phyloP scores from a whole-genome alignment of 37 sponge, comb jelly and placozoan genomes.

The Axinella damicornis region DNA sequence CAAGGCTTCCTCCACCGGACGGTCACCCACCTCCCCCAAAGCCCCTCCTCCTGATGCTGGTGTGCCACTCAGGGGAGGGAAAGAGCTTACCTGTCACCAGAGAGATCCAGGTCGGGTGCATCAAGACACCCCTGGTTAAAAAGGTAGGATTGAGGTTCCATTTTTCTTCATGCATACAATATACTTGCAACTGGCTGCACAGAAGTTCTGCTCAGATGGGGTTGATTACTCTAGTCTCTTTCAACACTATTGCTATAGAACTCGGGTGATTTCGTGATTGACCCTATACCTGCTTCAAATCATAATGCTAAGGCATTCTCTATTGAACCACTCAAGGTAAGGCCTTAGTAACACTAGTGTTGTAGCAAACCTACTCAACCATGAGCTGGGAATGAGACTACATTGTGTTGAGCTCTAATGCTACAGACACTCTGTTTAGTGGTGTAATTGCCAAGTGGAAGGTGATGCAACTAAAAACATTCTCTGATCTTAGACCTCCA shows the following conservation, averaged over 20 bases:
- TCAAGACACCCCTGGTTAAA: conserved; percentile 39
- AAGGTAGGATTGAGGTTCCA: conserved; percentile 15
- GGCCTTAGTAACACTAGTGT: no score
- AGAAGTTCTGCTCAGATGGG: no score
- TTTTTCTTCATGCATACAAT: no score
- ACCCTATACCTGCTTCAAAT: conserved; percentile 35
- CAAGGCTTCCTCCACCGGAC: neutral
- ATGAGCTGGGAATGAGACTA: no score
- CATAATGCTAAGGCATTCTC: conserved; percentile 63
- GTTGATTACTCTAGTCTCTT: neutral
- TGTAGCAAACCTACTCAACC: no score
- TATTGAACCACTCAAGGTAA: conserved; percentile 79
- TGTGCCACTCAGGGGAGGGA: neutral
- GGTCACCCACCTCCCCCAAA: neutral
- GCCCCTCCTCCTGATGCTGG: conserved; percentile 3
- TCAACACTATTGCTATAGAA: conserved; percentile 38
- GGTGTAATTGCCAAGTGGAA: no score
- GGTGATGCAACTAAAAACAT: no score
- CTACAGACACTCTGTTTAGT: no score
- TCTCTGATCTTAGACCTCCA: no score
- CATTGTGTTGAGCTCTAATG: no score
- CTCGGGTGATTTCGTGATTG: conserved; percentile 76
- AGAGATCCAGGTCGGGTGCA: conserved; percentile 48
- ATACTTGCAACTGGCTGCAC: no score
- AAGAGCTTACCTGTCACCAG: neutral